Conservation (phyloP, 64 coral and sea anemone genomes). For the Montipora cactus region DNA sequence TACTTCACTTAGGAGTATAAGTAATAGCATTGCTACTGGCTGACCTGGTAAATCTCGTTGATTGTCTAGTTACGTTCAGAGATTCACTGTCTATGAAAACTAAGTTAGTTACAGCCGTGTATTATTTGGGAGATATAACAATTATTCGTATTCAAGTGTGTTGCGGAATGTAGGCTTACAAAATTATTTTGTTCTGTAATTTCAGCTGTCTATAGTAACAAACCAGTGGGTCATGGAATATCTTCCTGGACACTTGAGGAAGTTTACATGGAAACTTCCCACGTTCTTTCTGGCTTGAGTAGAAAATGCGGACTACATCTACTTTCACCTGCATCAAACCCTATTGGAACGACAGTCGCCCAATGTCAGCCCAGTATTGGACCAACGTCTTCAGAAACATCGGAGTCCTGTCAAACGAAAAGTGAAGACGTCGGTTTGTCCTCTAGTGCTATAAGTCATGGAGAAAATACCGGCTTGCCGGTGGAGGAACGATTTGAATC, state of each 20-base stretch:
- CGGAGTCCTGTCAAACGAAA: neutral
- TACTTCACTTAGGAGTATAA: too few species aligned
- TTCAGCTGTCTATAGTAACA: conserved; percentile 87
- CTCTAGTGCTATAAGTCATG: neutral
- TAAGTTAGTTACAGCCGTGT: too few species aligned
- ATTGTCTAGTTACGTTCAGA: too few species aligned
- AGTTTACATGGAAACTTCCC: conserved; percentile 95
- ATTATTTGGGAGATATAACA: too few species aligned
- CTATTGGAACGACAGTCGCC: neutral
- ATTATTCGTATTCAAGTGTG: too few species aligned
- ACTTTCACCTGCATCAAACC: conserved; percentile 68
- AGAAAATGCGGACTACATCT: conserved; percentile 86
- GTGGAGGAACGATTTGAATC: neutral
- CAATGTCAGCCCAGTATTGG: too few species aligned
- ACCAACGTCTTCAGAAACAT: neutral
- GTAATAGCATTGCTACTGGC: too few species aligned
- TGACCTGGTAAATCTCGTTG: too few species aligned
- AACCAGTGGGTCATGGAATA: conserved; percentile 76
- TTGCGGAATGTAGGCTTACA: too few species aligned
- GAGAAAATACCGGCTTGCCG: neutral
- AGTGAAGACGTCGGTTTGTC: neutral
- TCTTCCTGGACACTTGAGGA: conserved; percentile 95
- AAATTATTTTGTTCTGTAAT: neutral
- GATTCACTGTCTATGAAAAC: too few species aligned
- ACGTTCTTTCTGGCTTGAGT: conserved; percentile 90